Base-by-base conservation (phyloP, 2,888 invertebrate genomes). In the Serrognathus titanus region DNA sequence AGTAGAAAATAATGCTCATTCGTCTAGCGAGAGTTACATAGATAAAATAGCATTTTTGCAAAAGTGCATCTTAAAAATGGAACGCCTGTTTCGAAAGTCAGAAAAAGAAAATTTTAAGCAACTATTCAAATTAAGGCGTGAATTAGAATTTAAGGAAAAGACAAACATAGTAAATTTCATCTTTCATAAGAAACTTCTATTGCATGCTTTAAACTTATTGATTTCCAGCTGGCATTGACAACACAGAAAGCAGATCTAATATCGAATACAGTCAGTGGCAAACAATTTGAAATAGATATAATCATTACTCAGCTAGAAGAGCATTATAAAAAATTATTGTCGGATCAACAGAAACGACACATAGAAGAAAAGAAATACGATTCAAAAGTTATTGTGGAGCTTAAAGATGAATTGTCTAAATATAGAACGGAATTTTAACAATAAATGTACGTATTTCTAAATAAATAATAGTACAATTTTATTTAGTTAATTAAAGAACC, bases 61-160 rank as follows among this genome's bases (percentile, higher is more conserved):
- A 54, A 63, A 64, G 10, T 67, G 66, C 46, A 58, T 67, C 3
- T 8, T 60, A 8, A 66, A 63, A 56, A 63, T 67, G 62, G 65
- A 67, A 37, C 62, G 54, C 35, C 48, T 67, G 36, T 67, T 60
- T 39, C 61, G 58, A 41, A 66, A 63, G 46, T 58, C 67, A 2
- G 64, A 66, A 55, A 66, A 54, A 38, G 61, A 61, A 46, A 62
- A 59, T 49, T 36, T 16, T 10, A 65, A 60, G 39, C 64, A 64
- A 47, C 53, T 66, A n/a, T 10, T 36, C 9, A 60, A 59, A 41
- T 46, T 66, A 9, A 60, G 57, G 20, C 53, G 56, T 5, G 64
- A 66, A 37, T 55, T 64, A 20, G 62, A 62, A 40, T 49, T 62
- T 31, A 55, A 56, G 35, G 64, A 64, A 40, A 65, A 61, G 38